These are phyloP conservation scores for Drosophila pectinifera DNA, from an alignment of 1,140 invertebrate species.

Conservation along the genomic window DNA sequence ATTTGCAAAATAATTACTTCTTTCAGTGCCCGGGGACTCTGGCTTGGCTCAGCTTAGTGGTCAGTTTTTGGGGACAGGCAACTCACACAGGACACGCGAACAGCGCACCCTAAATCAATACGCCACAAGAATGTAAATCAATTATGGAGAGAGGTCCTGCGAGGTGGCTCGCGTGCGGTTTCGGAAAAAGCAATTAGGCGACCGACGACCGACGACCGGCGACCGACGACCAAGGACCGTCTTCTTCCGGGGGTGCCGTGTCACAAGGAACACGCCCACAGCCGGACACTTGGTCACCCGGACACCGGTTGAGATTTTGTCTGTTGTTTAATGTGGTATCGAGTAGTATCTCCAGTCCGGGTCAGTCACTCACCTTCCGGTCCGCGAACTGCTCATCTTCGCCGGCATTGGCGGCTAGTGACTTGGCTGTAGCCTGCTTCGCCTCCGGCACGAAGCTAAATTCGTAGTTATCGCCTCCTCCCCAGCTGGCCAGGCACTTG, in stretches of 20 bases:
- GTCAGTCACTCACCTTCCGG: constrained; percentile 64
- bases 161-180: constrained; percentile 58
- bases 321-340: constrained; percentile 8
- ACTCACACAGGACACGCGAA: constrained; percentile 69
- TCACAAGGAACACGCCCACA: constrained; percentile 61
- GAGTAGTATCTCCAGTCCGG: constrained; percentile 4
- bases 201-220: constrained; percentile 33
- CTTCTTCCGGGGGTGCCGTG: constrained; percentile 28
- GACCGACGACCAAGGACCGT: constrained; percentile 37
- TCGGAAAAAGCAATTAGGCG: constrained; percentile 68
- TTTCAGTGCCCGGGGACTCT: constrained; percentile 20
- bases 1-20: background rate
- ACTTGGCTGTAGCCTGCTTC: constrained; percentile 24
- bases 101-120: constrained; percentile 77
- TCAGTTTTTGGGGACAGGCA: constrained; percentile 39
- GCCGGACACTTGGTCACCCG: constrained; percentile 12
- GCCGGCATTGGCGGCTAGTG: constrained; percentile 48
- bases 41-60: constrained; percentile 22
- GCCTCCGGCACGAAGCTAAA: constrained; percentile 89
- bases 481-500: constrained; percentile 92
- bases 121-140: constrained; percentile 69
- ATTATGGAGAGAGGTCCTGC: constrained; percentile 57
- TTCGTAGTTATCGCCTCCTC: constrained; percentile 91
- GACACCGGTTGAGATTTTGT: constrained; percentile 36
- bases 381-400: constrained; percentile 59